Evolutionary conservation across 2,113 vertebrate species (phyloP).

Genomic region (Cacatua alba): DNA sequence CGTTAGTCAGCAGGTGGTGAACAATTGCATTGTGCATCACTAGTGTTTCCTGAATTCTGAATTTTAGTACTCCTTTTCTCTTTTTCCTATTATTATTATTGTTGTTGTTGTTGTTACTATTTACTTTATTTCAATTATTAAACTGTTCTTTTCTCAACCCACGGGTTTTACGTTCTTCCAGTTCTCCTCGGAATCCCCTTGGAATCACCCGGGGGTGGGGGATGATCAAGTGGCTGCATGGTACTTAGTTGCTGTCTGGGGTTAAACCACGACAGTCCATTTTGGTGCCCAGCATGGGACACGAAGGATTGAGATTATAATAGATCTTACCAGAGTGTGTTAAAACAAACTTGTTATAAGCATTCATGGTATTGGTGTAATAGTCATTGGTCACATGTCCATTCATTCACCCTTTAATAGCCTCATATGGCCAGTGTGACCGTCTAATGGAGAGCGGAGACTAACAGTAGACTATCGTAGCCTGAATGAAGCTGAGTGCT

Average conservation of each 20-base stretch:
- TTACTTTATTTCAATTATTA: not conserved
- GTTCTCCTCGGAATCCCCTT: not conserved
- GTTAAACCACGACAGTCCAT: not conserved
- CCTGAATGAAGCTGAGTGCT: not conserved
- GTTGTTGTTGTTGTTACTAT: not conserved
- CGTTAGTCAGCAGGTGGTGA: not conserved
- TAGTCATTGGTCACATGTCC: not conserved
- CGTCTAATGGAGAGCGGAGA: not conserved
- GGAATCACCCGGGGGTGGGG: not conserved
- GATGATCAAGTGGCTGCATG: not conserved
- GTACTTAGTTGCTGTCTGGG: not conserved
- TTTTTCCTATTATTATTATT: not conserved
- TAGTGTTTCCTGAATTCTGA: not conserved
- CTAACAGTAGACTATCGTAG: not conserved
- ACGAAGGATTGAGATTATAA: not conserved
- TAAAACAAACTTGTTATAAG: not conserved
- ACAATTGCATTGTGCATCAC: not conserved
- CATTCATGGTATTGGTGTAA: not conserved
- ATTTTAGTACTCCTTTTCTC: not conserved
- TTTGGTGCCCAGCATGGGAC: not conserved
- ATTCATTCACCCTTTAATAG: not conserved
- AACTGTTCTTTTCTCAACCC: not conserved
- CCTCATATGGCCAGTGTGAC: not conserved
- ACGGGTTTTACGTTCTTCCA: not conserved
- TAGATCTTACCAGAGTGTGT: not conserved